These are phyloP conservation scores for Cerceris ruficornis DNA, from an alignment of 2,888 invertebrate genomes.

Conservation along the genomic window DNA sequence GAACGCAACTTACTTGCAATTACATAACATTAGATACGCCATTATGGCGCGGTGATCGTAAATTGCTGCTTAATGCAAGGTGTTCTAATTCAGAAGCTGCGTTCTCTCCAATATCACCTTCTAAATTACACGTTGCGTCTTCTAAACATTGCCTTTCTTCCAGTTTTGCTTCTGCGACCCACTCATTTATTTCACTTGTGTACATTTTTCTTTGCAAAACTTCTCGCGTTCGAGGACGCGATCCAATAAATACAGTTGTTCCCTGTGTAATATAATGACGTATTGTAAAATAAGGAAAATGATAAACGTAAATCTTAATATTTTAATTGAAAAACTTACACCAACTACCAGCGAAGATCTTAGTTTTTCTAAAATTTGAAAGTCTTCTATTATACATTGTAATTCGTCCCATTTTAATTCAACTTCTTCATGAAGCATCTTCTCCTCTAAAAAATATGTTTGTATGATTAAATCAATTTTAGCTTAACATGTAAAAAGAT, in stretches of 20 bases:
- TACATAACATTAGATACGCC: constrained; percentile 51
- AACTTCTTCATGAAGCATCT: constrained; percentile 89
- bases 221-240: constrained; percentile 89
- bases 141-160: constrained; percentile 80
- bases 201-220: constrained; percentile 91
- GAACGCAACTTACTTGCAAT: not conserved
- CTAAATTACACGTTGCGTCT: constrained; percentile 59
- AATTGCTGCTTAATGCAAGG: constrained; percentile 62
- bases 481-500: not conserved
- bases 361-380: constrained; percentile 82
- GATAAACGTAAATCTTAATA: not conserved
- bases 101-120: constrained; percentile 67
- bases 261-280: constrained; percentile 77
- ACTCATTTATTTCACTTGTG: constrained; percentile 88
- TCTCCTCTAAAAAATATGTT: constrained; percentile 84
- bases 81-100: constrained; percentile 60
- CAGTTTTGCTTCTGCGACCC: constrained; percentile 87
- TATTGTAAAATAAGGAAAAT: not conserved
- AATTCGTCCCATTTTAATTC: constrained; percentile 88
- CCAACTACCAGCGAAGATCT: constrained; percentile 83
- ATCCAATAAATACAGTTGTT: constrained; percentile 88
- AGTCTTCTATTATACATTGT: constrained; percentile 84
- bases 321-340: constrained; percentile 75
- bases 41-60: constrained; percentile 47
- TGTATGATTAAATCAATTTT: not conserved